Percentiles rank a stretch among this genome's conserved stretches.
Evolutionary conservation across 2,113 vertebrate species (phyloP).

Genomic region (Coregonus clupeaformis): DNA sequence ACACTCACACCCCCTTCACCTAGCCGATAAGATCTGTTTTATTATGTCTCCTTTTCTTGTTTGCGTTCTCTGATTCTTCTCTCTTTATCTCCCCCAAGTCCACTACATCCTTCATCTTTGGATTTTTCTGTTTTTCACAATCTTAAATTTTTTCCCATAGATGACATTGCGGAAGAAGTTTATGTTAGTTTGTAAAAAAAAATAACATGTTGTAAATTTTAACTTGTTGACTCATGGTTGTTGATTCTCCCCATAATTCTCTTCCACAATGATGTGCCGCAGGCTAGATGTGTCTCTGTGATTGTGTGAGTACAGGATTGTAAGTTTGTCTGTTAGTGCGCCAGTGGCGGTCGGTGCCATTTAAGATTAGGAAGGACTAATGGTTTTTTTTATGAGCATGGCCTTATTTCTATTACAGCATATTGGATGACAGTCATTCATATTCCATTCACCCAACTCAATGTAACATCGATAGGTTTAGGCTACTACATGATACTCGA

Average conservation of each 20-base stretch:
- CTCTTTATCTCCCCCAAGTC: background rate
- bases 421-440: no score
- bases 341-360: no score
- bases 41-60: conserved; percentile 4
- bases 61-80: background rate
- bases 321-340: background rate
- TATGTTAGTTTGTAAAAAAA: background rate
- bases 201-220: background rate
- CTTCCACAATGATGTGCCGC: background rate
- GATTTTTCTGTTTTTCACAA: background rate
- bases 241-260: conserved; percentile 21
- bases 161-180: background rate
- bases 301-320: conserved; percentile 40
- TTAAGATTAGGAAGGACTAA: no score
- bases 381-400: no score
- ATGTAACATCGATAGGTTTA: no score
- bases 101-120: background rate
- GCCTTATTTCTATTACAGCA: no score
- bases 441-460: no score
- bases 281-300: no score
- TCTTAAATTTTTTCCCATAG: background rate
- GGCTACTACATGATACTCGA: no score
- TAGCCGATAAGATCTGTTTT: conserved; percentile 35
- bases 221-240: background rate
- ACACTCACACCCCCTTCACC: conserved; percentile 11